A percentile compares a stretch with the other conserved stretches of the same genome.
These are phyloP conservation scores for Epicauta chinensis DNA, from an alignment of 1,140 invertebrate genomes.

Conservation along the genomic window DNA sequence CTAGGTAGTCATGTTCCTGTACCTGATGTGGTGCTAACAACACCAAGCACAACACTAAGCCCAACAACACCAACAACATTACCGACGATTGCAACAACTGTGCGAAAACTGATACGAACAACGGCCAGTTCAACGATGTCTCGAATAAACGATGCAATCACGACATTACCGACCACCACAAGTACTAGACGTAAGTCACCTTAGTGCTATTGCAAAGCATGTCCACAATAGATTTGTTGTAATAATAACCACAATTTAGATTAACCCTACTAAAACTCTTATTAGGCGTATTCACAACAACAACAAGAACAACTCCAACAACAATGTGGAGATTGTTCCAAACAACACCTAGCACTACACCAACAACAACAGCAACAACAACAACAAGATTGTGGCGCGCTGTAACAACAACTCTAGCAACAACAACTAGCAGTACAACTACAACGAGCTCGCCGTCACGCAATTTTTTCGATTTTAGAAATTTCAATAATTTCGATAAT, in stretches of 20 bases:
- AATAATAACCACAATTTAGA: not conserved
- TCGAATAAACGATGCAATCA: conserved; percentile 22
- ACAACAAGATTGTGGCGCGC: conserved; percentile 43
- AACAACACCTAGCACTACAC: conserved; percentile 36
- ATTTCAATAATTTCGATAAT: conserved; percentile 31
- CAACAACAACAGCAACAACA: conserved; percentile 41
- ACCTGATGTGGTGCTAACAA: conserved; percentile 39
- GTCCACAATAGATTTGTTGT: not conserved
- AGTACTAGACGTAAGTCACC: conserved; percentile 26
- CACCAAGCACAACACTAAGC: conserved; percentile 10
- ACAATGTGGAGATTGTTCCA: no score
- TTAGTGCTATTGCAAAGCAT: not conserved
- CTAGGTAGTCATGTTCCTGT: conserved; percentile 54
- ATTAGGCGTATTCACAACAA: conserved; percentile 24
- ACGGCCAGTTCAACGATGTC: conserved; percentile 25
- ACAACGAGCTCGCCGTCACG: conserved; percentile 19
- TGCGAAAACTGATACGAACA: conserved; percentile 23
- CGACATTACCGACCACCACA: conserved; percentile 28
- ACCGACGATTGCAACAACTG: conserved; percentile 13
- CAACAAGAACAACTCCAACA: conserved; percentile 44
- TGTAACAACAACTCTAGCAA: conserved; percentile 42
- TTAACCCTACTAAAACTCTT: conserved; percentile 2
- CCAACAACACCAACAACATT: conserved; percentile 19
- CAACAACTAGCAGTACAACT: conserved; percentile 36
- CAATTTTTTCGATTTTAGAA: conserved; percentile 34